phyloP scores from a whole-genome alignment of 2,797 vertebrate species.

The Sardinella longiceps region DNA sequence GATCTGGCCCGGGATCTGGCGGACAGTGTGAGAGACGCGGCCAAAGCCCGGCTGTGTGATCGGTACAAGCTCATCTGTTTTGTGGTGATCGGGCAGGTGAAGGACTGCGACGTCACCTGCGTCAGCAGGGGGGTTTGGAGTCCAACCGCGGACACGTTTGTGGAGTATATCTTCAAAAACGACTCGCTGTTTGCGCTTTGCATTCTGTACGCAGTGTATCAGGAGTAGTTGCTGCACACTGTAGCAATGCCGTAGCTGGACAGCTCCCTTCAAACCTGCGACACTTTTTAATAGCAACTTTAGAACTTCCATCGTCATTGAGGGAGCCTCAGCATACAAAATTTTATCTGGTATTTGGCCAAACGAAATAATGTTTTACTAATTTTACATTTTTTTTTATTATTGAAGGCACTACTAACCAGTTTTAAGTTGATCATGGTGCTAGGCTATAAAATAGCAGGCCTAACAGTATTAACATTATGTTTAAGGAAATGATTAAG shows the following conservation, averaged over 20 bases:
- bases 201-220: conserved; percentile 61
- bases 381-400: no score
- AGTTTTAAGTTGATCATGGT: no score
- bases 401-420: no score
- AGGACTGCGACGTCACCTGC: conserved; percentile 48
- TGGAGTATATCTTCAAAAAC: conserved; percentile 60
- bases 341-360: no score
- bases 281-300: no score
- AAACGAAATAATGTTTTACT: no score
- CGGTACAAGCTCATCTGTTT: conserved; percentile 61
- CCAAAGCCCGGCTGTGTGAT: conserved; percentile 46
- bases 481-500: neutral
- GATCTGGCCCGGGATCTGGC: conserved; percentile 49
- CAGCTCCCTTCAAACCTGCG: neutral
- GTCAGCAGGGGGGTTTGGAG: conserved; percentile 60
- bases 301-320: no score
- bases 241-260: no score
- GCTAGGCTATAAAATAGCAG: no score
- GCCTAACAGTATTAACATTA: no score
- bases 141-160: conserved; percentile 56
- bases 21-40: conserved; percentile 51
- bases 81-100: conserved; percentile 52
- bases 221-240: conserved; percentile 45
- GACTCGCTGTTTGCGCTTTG: conserved; percentile 56
- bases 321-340: no score